phyloP scores from a whole-genome alignment of 2,113 vertebrate species.

The Crocuta crocuta region DNA sequence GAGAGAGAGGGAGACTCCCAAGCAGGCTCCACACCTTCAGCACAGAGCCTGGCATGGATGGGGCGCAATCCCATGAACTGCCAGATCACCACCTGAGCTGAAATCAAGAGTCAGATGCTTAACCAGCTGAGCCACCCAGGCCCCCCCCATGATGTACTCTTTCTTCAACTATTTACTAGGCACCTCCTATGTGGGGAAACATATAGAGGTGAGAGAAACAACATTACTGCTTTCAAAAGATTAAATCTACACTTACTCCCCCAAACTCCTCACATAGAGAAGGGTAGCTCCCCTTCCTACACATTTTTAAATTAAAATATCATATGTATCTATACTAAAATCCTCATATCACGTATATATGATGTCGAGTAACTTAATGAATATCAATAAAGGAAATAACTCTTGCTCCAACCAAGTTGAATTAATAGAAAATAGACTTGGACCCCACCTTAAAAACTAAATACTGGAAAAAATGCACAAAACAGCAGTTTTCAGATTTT shows the following conservation, averaged over 20 bases:
- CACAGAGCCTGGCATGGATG: too few species aligned
- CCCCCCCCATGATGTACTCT: neutral
- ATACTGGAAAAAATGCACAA: neutral
- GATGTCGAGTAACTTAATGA: neutral
- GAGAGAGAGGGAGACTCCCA: too few species aligned
- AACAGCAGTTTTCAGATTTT: neutral
- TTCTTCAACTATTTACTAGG: neutral
- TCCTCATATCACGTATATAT: too few species aligned
- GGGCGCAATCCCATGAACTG: too few species aligned
- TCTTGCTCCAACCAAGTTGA: neutral
- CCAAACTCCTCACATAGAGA: neutral
- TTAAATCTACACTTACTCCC: neutral
- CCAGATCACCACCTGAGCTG: too few species aligned
- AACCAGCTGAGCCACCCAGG: too few species aligned
- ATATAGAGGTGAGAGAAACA: neutral
- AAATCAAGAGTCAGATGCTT: too few species aligned
- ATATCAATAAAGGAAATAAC: neutral
- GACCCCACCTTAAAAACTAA: neutral
- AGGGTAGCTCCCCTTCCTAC: neutral
- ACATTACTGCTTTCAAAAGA: neutral
- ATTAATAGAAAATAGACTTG: neutral
- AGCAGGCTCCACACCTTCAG: too few species aligned
- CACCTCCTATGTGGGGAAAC: neutral
- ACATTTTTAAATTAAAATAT: neutral
- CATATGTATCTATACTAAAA: neutral